Evolutionary conservation across 2,797 vertebrate genomes (phyloP).

Genomic region (Neoniphon sammara): DNA sequence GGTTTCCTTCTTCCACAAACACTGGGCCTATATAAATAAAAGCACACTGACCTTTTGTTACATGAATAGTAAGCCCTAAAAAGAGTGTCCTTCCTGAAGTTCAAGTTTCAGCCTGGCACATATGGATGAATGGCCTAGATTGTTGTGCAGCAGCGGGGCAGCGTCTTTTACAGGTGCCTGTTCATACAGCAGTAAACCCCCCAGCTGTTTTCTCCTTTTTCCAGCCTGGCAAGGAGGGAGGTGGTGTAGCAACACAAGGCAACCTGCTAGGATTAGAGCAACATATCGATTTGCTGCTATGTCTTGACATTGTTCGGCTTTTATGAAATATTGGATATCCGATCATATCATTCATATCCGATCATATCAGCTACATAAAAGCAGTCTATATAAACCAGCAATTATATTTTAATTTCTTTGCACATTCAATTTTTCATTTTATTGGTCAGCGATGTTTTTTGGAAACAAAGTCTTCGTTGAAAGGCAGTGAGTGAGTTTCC

Average conservation of each 20-base stretch:
- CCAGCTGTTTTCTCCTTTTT: conserved; percentile 13
- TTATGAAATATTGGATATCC: too few relatives aligned
- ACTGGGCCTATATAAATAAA: conserved; percentile 20
- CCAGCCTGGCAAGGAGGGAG: conserved; percentile 18
- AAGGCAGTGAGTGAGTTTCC: too few relatives aligned
- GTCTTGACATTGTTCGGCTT: too few relatives aligned
- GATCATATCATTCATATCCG: too few relatives aligned
- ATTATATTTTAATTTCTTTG: too few relatives aligned
- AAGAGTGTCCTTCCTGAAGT: conserved; percentile 17
- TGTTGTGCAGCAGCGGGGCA: conserved; percentile 49
- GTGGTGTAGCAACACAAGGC: conserved; percentile 24
- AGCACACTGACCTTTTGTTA: conserved; percentile 38
- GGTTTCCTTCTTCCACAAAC: conserved; percentile 11
- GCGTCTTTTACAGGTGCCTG: conserved; percentile 65
- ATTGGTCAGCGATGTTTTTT: too few relatives aligned
- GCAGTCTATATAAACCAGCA: too few relatives aligned
- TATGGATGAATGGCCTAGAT: conserved; percentile 48
- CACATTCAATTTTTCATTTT: too few relatives aligned
- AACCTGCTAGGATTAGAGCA: background rate
- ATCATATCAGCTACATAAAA: too few relatives aligned
- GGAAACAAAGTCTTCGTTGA: too few relatives aligned
- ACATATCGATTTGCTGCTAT: background rate
- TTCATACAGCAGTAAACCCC: conserved; percentile 45
- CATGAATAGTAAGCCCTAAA: conserved; percentile 19
- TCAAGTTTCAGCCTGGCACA: conserved; percentile 25